These are phyloP conservation scores for Dione juno DNA, from an alignment of 2,888 invertebrate species.

Conservation along the genomic window DNA sequence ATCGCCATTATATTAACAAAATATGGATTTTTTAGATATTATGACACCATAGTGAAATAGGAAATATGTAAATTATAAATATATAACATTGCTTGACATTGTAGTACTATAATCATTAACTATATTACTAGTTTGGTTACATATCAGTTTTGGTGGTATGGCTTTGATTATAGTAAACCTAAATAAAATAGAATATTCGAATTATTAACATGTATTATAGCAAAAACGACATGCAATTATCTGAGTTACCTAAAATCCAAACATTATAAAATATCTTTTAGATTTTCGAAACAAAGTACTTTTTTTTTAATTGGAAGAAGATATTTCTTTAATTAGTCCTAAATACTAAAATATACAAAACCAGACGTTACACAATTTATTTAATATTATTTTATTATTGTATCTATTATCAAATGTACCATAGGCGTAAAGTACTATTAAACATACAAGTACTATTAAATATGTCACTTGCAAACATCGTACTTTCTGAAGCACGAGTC, in stretches of 20 bases:
- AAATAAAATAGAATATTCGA: neutral
- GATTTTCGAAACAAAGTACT: neutral
- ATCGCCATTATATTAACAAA: neutral
- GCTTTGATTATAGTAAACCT: too few relatives aligned
- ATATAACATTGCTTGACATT: too few relatives aligned
- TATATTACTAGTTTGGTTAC: too few relatives aligned
- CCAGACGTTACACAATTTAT: neutral
- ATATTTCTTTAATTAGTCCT: neutral
- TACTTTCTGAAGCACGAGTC: conserved; percentile 17
- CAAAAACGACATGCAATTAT: neutral
- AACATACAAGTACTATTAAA: neutral
- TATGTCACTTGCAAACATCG: neutral
- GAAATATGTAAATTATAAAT: neutral
- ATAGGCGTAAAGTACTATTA: neutral
- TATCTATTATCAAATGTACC: neutral
- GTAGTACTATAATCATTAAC: too few relatives aligned
- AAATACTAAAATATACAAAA: conserved; percentile 8
- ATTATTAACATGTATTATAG: neutral
- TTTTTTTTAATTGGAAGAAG: neutral
- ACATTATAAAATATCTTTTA: neutral
- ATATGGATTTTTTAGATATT: neutral
- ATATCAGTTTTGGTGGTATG: too few relatives aligned
- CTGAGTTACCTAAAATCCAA: too few relatives aligned
- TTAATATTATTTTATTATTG: conserved; percentile 9
- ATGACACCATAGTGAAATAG: neutral